Percentiles rank a stretch among this genome's conserved stretches.
Evolutionary conservation across 2,113 vertebrate genomes (phyloP).

Genomic region (Arothron firmamentum): DNA sequence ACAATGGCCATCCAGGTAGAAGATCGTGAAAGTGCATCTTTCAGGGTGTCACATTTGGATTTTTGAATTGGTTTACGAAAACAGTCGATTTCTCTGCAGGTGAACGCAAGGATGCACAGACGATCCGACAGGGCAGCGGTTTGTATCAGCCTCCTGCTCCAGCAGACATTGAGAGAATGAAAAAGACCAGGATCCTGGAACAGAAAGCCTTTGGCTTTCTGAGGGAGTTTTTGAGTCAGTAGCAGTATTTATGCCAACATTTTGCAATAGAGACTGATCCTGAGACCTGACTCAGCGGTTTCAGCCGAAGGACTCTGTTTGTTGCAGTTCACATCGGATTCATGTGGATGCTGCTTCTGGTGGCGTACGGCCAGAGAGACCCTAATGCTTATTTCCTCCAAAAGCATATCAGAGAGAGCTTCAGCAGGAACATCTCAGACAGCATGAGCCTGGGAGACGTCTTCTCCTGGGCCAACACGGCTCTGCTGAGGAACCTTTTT

Average conservation of each 20-base stretch:
- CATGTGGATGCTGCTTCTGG: conserved; percentile 88
- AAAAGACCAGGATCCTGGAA: conserved; percentile 76
- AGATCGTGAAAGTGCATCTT: background rate
- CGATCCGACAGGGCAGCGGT: conserved; percentile 60
- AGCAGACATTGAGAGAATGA: conserved; percentile 82
- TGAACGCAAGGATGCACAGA: conserved; percentile 54
- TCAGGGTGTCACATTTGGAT: background rate
- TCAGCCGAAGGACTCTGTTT: background rate
- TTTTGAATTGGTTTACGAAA: background rate
- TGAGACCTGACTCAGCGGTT: background rate
- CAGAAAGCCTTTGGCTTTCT: conserved; percentile 86
- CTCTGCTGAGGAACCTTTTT: conserved; percentile 81
- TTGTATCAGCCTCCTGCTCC: conserved; percentile 80
- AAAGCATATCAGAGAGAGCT: conserved; percentile 84
- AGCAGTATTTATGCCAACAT: background rate
- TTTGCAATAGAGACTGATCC: background rate
- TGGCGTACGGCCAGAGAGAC: conserved; percentile 86
- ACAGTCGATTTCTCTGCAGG: conserved; percentile 54
- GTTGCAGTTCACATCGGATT: conserved; percentile 82
- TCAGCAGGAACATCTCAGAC: conserved; percentile 61
- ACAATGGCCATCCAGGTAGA: conserved; percentile 45
- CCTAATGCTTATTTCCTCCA: conserved; percentile 84
- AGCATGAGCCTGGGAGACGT: conserved; percentile 76
- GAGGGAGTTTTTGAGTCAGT: conserved; percentile 85
- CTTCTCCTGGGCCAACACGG: conserved; percentile 82